phyloP scores from a whole-genome alignment of 92 coral and sea anemone species.

The Montipora capitata region DNA sequence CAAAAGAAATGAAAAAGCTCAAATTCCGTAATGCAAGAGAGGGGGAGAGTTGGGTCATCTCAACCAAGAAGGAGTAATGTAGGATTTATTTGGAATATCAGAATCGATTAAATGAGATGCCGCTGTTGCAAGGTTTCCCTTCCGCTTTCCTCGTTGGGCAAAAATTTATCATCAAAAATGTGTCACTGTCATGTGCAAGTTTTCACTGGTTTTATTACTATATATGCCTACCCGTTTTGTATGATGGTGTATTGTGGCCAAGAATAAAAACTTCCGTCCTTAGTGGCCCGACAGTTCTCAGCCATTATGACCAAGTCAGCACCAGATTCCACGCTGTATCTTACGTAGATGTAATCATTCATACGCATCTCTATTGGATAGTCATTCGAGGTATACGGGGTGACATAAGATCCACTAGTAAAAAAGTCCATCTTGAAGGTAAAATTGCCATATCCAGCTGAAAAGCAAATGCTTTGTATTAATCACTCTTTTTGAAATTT shows the following conservation, averaged over 20 bases:
- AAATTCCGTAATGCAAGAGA: no score
- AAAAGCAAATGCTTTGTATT: not conserved
- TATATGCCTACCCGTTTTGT: slow-evolving; percentile 47
- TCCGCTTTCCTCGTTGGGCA: no score
- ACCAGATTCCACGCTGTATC: slow-evolving; percentile 10
- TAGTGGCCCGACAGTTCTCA: slow-evolving; percentile 62
- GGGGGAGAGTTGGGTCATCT: no score
- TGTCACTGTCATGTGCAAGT: not conserved
- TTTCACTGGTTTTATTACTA: no score
- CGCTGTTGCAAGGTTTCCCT: no score
- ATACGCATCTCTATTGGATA: not conserved
- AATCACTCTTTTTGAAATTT: no score
- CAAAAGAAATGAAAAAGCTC: no score
- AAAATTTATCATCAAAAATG: not conserved
- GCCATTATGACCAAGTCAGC: slow-evolving; percentile 63
- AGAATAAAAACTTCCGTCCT: slow-evolving; percentile 44
- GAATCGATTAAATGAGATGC: no score
- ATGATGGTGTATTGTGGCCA: slow-evolving; percentile 61
- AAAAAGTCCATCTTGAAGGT: slow-evolving; percentile 28
- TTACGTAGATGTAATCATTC: not conserved
- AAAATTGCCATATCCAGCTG: slow-evolving; percentile 11
- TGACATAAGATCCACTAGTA: not conserved
- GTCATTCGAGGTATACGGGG: not conserved
- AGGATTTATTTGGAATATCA: no score
- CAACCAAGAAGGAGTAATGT: no score